Conservation (phyloP, 1,140 invertebrate genomes). For the Sycophila sp. region DNA sequence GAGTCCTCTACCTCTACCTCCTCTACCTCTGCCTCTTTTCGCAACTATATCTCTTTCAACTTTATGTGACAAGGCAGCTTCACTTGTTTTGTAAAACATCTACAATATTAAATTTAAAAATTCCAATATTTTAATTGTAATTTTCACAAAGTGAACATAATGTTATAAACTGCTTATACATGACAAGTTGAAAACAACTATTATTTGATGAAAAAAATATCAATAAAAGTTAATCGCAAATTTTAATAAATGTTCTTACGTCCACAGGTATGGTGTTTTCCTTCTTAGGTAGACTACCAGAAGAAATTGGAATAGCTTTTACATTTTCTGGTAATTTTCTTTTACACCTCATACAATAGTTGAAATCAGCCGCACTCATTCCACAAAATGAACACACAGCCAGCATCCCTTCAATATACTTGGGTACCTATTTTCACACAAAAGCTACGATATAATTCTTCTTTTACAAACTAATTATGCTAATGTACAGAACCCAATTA, state of each 20-base stretch:
- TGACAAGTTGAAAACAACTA: slow-evolving; percentile 22
- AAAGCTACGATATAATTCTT: slow-evolving; percentile 32
- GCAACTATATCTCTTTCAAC: slow-evolving; percentile 1
- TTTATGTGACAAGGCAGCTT: background rate
- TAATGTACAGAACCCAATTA: too few relatives aligned
- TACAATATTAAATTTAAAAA: slow-evolving; percentile 38
- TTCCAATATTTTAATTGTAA: background rate
- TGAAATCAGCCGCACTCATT: slow-evolving; percentile 77
- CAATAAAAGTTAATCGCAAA: too few relatives aligned
- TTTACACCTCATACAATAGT: slow-evolving; percentile 74
- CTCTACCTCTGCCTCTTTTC: slow-evolving; percentile 46
- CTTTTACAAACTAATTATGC: too few relatives aligned
- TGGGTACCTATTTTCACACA: slow-evolving; percentile 61
- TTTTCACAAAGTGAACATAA: background rate
- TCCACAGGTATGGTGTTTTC: slow-evolving; percentile 50
- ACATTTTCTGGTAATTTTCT: slow-evolving; percentile 67
- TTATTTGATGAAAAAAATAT: background rate
- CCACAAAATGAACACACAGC: slow-evolving; percentile 79
- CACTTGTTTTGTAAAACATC: slow-evolving; percentile 55
- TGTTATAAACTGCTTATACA: slow-evolving; percentile 18
- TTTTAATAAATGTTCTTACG: slow-evolving; percentile 50
- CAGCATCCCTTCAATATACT: slow-evolving; percentile 73
- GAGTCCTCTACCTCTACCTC: slow-evolving; percentile 42
- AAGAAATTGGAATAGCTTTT: slow-evolving; percentile 58
- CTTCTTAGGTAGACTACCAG: slow-evolving; percentile 48